Base-by-base conservation (phyloP, 2,888 invertebrate species). In the Trachelus tabidus region DNA sequence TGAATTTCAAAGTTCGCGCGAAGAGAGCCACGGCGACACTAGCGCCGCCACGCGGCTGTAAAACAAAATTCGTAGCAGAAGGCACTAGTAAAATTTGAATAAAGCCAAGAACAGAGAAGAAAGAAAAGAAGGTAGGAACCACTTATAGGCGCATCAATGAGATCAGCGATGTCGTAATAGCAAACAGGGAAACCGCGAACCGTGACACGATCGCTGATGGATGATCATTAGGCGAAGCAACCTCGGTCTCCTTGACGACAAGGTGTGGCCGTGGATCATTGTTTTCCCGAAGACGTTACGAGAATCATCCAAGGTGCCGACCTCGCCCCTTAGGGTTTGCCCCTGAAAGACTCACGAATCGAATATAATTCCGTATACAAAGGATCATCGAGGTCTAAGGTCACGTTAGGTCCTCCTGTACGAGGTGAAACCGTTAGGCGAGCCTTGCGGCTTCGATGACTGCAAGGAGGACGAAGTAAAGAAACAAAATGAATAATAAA, bases 81-180 rank as follows among this genome's bases (percentile, higher is more conserved):
- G 40, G 2, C 12, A 15, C 15, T 9, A 9, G 6, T 56, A 56
- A 56, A 23, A 56, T 6, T 9, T 56, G 4, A 35, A 35, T 35
- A 35, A 23, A 56, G 0, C 15, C 23, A 56, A 23, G 23, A 15
- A 1, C 15, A 15, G 1, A 23, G 9, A 56, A 9, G 15, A 23
- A 23, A 0, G 15, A 40, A 56, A 56, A 33, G 3, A 56, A 56
- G 23, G 40, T 56, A 23, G 6, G 9, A 9, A 15, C 40, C 40
- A 56, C 23, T 56, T 56, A 56, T 23, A 71, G 68, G 56, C 74
- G 75, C 71, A 76, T 75, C 79, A 76, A 82, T 85, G 86, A 85
- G 83, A 88, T 87, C 88, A 85, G 80, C 87, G 85, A 84, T 88
- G 86, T 85, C 81, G 87, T 87, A 88, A 88, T 84, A 84, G 78